These are phyloP conservation scores for Zophobas morio DNA, from an alignment of 1,140 invertebrate species.

Conservation along the genomic window DNA sequence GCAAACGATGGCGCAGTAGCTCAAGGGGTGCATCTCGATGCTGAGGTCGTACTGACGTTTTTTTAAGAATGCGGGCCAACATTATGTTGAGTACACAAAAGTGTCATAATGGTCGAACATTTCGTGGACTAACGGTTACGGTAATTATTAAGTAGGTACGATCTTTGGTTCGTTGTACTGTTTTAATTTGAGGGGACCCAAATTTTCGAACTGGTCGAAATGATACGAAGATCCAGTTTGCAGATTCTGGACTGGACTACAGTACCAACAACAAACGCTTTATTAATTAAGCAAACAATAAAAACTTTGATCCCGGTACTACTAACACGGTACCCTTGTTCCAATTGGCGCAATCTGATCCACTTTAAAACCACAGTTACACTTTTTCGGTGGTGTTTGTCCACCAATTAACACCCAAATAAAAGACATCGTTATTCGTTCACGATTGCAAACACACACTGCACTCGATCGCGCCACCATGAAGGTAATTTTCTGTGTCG, in stretches of 20 bases:
- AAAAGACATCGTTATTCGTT: neutral
- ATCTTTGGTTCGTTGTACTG: neutral
- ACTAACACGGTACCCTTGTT: neutral
- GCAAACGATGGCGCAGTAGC: neutral
- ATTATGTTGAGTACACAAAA: constrained; percentile 7
- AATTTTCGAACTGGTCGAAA: too few species aligned
- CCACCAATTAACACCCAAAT: neutral
- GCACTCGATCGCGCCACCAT: neutral
- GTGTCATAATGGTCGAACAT: neutral
- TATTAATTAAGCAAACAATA: too few species aligned
- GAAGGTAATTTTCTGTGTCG: neutral
- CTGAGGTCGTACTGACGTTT: neutral
- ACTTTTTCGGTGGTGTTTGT: neutral
- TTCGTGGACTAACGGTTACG: neutral
- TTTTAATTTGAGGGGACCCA: too few species aligned
- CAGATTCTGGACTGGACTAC: too few species aligned
- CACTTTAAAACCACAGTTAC: constrained; percentile 4
- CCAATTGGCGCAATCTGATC: neutral
- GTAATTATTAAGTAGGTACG: neutral
- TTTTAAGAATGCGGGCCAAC: neutral
- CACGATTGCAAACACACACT: neutral
- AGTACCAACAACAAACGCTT: too few species aligned
- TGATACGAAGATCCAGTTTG: too few species aligned
- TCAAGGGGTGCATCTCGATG: neutral
- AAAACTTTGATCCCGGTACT: too few species aligned